Evolutionary conservation across 2,888 invertebrate species (phyloP).

Genomic region (Clanis bilineata): DNA sequence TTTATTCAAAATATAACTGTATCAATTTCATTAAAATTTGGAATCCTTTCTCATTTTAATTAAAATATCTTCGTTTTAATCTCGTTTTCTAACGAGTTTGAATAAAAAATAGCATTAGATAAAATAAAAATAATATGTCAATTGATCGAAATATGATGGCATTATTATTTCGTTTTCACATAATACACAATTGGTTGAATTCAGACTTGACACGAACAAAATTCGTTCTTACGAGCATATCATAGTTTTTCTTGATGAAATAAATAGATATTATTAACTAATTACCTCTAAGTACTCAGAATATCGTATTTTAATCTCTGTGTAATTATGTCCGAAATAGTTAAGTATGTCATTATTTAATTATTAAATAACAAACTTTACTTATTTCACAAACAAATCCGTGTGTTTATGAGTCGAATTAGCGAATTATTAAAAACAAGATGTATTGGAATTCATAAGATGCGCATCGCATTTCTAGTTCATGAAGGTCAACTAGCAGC

Average conservation of each 20-base stretch:
- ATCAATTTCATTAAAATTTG: too few relatives aligned
- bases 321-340: background rate
- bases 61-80: background rate
- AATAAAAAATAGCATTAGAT: too few relatives aligned
- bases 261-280: too few relatives aligned
- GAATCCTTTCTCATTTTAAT: too few relatives aligned
- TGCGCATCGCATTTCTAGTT: background rate
- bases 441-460: background rate
- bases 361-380: background rate
- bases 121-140: too few relatives aligned
- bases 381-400: background rate
- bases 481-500: conserved; percentile 2
- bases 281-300: background rate
- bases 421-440: background rate
- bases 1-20: too few relatives aligned
- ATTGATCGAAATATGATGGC: too few relatives aligned
- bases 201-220: too few relatives aligned
- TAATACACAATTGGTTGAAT: too few relatives aligned
- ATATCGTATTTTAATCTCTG: background rate
- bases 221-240: too few relatives aligned
- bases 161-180: too few relatives aligned
- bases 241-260: background rate
- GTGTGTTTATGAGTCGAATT: background rate
- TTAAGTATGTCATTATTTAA: background rate
- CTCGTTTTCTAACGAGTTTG: too few relatives aligned